Evolutionary conservation across 2,888 invertebrate genomes (phyloP), one percentile per base, ranked within the genome.

Genomic region (Stenchaetothrips biformis): DNA sequence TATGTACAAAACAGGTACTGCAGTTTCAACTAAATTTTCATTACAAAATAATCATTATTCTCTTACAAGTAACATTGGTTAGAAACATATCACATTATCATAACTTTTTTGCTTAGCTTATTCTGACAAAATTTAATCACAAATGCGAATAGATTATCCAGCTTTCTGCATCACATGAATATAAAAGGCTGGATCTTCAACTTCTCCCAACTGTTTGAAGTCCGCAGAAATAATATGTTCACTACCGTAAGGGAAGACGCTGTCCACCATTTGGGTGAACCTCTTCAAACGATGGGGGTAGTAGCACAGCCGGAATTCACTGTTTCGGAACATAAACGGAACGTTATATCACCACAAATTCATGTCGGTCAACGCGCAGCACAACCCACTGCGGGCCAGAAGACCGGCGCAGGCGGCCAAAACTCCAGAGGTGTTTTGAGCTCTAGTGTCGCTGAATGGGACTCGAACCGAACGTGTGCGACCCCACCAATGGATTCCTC

Each of bases 271-370:
- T 48, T 88, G 85, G 0, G 90, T 91, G 88, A 96, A 96, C 47
- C 89, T 88, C 78, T 90, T 88, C 84, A 96, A 86, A 82, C 91
- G 91, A 86, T 96, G 95, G 0, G 96, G 96, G 88, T 95, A 95
- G 87, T 96, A 96, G 49, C 95, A 95, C 49, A 96, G 88, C 1
- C 96, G 91, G 87, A 96, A 96, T 84, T 95, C 93, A 84, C 93
- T 95, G 87, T 77, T 82, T 80, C 18, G 80, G 53, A 53, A 16
- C 18, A 37, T 2, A 37, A 37, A 37, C 37, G 37, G 4, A 37
- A 37, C 37, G 37, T 2, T 37, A 1, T 4, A 37, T 37, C 37
- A 37, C 2, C 37, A 37, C 37, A 37, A 37, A 37, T 37, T 37
- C 37, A 37, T n/a, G n/a, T n/a, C n/a, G n/a, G n/a, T n/a, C n/a